phyloP scores from a whole-genome alignment of 2,113 vertebrate genomes.

The Cromileptes altivelis region DNA sequence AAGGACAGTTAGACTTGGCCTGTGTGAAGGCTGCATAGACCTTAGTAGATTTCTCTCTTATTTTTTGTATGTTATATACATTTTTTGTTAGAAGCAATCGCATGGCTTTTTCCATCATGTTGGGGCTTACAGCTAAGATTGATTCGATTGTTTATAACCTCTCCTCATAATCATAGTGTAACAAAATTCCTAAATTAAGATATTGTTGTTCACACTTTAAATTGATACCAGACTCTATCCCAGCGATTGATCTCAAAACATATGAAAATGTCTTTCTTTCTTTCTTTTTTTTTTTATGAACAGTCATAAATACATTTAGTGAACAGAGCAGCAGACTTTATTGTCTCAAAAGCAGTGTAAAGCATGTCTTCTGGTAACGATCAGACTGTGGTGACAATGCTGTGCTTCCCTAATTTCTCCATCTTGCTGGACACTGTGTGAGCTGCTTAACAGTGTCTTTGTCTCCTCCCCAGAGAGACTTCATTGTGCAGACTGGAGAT shows the following conservation, averaged over 20 bases:
- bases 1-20: neutral
- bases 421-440: neutral
- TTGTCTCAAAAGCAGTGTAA: neutral
- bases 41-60: no score
- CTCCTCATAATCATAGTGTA: neutral
- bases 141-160: no score
- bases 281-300: no score
- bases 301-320: no score
- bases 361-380: neutral
- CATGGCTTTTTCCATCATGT: no score
- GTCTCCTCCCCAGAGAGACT: constrained; percentile 88
- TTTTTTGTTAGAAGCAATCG: no score
- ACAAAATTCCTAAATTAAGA: neutral
- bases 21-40: neutral
- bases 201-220: no score
- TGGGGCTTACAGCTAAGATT: no score
- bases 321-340: neutral
- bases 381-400: neutral
- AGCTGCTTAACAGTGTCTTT: neutral
- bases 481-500: constrained; percentile 96
- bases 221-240: neutral
- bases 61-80: no score
- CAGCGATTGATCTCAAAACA: neutral
- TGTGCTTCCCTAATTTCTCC: neutral
- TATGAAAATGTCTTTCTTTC: no score